Conservation (phyloP, 2,888 invertebrate genomes). For the Cinara cedri region DNA sequence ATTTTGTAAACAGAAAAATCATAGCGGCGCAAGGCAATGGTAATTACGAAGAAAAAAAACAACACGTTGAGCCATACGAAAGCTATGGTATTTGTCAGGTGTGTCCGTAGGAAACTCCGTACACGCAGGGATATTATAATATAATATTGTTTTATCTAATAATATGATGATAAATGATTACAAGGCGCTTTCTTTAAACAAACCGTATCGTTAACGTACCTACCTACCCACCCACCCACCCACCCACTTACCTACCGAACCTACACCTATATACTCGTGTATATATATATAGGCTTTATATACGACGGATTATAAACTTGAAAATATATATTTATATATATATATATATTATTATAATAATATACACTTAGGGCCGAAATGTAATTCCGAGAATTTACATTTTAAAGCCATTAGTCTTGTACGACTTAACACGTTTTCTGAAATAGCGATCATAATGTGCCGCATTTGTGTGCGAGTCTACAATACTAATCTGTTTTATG, state of each 20-base stretch:
- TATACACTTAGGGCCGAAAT: constrained; percentile 25
- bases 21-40: too few relatives aligned
- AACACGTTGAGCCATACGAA: too few relatives aligned
- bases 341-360: too few relatives aligned
- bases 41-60: too few relatives aligned
- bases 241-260: too few relatives aligned
- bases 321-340: background rate
- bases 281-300: background rate
- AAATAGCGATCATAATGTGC: constrained; percentile 16
- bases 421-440: constrained; percentile 27
- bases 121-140: too few relatives aligned
- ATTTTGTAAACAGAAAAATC: too few relatives aligned
- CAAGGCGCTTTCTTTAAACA: constrained; percentile 11
- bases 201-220: constrained; percentile 26
- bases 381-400: constrained; percentile 46
- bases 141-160: background rate
- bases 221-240: too few relatives aligned
- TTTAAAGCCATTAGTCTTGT: constrained; percentile 41
- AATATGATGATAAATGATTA: constrained; percentile 30
- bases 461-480: background rate
- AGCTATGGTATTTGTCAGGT: too few relatives aligned
- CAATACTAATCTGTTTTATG: constrained; percentile 34
- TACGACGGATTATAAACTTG: constrained; percentile 14
- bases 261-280: too few relatives aligned
- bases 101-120: too few relatives aligned